Conservation (phyloP, 2,797 vertebrate species). For the Diglossa cyanea region DNA sequence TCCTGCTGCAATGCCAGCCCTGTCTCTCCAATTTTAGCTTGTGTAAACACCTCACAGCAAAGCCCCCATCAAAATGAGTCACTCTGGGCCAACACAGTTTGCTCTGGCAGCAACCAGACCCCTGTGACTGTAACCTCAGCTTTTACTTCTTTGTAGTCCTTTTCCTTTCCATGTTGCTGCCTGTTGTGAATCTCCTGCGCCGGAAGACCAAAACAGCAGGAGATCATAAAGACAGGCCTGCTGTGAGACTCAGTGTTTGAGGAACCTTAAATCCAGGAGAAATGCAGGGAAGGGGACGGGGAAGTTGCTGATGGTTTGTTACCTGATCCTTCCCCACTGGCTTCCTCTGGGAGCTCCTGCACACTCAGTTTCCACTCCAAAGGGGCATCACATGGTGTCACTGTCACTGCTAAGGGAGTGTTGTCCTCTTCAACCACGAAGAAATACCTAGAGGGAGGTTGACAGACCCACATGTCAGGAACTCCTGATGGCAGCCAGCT, state of each 20-base stretch:
- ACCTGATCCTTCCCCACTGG: constrained; percentile 89
- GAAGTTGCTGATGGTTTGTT: neutral
- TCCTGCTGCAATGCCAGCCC: neutral
- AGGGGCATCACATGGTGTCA: constrained; percentile 95
- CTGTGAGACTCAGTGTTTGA: neutral
- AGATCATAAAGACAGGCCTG: neutral
- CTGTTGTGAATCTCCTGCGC: neutral
- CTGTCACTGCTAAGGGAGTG: constrained; percentile 92
- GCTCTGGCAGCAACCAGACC: neutral
- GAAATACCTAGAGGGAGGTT: constrained; percentile 84
- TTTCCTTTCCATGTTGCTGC: neutral
- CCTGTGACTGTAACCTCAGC: neutral
- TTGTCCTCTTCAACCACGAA: constrained; percentile 99
- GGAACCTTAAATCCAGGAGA: neutral
- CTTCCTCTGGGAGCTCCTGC: constrained; percentile 93
- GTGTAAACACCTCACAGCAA: neutral
- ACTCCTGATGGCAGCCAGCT: neutral
- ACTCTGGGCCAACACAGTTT: neutral
- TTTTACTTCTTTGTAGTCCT: neutral
- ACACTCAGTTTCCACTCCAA: constrained; percentile 95
- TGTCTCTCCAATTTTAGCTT: neutral
- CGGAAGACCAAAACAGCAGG: neutral
- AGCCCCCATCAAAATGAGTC: neutral
- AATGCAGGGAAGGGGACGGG: neutral
- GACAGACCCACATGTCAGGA: neutral